phyloP scores from a whole-genome alignment of 2,113 vertebrate species.

The Mormyrus lacerda region DNA sequence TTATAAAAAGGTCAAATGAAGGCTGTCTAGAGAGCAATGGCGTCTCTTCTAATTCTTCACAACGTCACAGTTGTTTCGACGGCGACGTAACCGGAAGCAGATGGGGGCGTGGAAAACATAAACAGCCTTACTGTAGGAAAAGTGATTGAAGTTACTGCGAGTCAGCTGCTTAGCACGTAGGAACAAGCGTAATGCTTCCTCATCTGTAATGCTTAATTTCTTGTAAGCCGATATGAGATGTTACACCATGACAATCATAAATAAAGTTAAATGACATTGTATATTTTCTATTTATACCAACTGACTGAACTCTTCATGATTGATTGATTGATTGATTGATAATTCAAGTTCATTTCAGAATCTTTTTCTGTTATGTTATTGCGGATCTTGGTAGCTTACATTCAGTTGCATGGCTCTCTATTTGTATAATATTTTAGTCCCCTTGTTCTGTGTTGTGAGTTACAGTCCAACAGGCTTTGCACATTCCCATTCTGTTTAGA shows the following conservation, averaged over 20 bases:
- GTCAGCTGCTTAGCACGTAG: not conserved
- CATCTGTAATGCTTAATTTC: not conserved
- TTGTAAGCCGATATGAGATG: not conserved
- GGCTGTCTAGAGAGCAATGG: constrained; percentile 37
- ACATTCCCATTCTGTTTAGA: not conserved
- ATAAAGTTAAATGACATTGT: not conserved
- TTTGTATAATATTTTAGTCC: not conserved
- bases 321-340: not conserved
- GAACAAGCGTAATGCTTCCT: not conserved
- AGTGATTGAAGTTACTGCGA: not conserved
- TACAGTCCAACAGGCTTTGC: not conserved
- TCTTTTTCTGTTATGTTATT: not conserved
- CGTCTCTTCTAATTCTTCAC: constrained; percentile 36
- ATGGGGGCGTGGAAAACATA: constrained; percentile 14
- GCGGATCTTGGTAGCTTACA: not conserved
- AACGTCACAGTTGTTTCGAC: constrained; percentile 30
- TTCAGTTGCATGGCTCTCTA: not conserved
- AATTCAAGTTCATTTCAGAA: not conserved
- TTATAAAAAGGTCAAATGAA: constrained; percentile 49
- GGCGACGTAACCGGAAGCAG: constrained; percentile 48
- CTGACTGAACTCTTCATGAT: not conserved
- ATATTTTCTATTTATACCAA: not conserved
- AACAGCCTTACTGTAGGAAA: not conserved
- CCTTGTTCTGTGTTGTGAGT: not conserved
- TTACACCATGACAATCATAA: not conserved